Evolutionary conservation across 2,113 vertebrate genomes (phyloP), one percentile per base, ranked within the genome.

Genomic region (Gorilla gorilla): DNA sequence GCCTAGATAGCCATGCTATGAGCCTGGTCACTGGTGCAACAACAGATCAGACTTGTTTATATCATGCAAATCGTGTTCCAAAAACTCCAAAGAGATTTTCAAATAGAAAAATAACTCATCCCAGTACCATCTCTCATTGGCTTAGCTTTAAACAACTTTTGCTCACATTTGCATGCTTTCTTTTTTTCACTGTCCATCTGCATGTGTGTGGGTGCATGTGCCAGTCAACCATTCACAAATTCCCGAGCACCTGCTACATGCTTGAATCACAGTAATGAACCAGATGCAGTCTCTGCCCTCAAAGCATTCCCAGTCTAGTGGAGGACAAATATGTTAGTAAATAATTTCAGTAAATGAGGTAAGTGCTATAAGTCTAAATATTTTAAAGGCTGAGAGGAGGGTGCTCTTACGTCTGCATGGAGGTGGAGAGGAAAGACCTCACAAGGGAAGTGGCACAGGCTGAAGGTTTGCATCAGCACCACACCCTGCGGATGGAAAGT

Each of bases 121-220:
- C 30, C 32, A 68, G 66, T 7, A 17, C 32, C 32, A 16, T 70
- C 23, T 8, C 43, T 92, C 79, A 45, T 68, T 66, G 43, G 38
- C 68, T 95, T 82, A 30, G 32, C 48, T 90, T 72, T 72, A 81
- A 94, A 89, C 55, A 50, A 32, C 55, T 68, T 80, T 59, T 64
- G 61, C 61, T 64, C 61, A 64, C 12, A 64, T 64, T 64, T 64
- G 61, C 61, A 64, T 64, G 61, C 61, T 64, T 64, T 64, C 61
- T 32, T 64, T 64, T 30, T 30, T 32, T 64, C 61, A 64, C 30
- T 32, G 61, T 30, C 27, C 61, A 8, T 59, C 30, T 70, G 16
- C 0, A 17, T 3, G 1, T 72, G 8, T 14, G 8, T n/a, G 23
- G 22, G 12, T 55, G 25, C 1, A 8, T 1, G 55, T 11, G 59